phyloP scores from a whole-genome alignment of 2,113 vertebrate species.

The Dipodomys spectabilis region DNA sequence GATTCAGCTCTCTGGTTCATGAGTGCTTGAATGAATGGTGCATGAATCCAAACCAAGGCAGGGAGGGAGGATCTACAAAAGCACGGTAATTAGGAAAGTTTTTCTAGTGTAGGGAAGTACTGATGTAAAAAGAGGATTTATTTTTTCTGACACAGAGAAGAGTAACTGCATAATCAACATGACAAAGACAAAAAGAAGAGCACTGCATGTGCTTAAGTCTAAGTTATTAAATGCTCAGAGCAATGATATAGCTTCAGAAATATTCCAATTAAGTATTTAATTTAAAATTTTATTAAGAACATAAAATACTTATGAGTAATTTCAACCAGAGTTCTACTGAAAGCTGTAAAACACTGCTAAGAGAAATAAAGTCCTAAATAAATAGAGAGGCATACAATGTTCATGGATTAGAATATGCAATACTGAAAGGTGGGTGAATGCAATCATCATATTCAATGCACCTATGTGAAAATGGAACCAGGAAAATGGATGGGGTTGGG shows the following conservation, averaged over 20 bases:
- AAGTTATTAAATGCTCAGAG: not conserved
- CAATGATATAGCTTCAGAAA: not conserved
- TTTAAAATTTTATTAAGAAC: slow-evolving; percentile 1
- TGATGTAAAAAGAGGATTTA: not conserved
- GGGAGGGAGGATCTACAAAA: not conserved
- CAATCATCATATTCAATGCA: too few relatives aligned
- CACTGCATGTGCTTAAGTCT: not conserved
- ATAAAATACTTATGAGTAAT: not conserved
- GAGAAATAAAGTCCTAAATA: not conserved
- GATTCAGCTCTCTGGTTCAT: not conserved
- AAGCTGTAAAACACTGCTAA: slow-evolving; percentile 21
- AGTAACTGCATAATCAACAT: not conserved
- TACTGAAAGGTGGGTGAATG: too few relatives aligned
- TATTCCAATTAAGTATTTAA: not conserved
- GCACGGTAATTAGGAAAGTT: not conserved
- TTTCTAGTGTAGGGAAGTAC: not conserved
- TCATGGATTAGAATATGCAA: not conserved
- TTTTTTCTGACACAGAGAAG: too few relatives aligned
- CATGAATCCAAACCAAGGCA: too few relatives aligned
- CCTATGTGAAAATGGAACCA: too few relatives aligned
- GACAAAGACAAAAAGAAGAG: not conserved
- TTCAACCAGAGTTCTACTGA: not conserved
- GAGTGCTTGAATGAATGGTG: not conserved
- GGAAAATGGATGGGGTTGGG: too few relatives aligned
- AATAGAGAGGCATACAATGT: not conserved